Conservation (phyloP, 2,888 invertebrate species). For the Leptopilina myrica region DNA sequence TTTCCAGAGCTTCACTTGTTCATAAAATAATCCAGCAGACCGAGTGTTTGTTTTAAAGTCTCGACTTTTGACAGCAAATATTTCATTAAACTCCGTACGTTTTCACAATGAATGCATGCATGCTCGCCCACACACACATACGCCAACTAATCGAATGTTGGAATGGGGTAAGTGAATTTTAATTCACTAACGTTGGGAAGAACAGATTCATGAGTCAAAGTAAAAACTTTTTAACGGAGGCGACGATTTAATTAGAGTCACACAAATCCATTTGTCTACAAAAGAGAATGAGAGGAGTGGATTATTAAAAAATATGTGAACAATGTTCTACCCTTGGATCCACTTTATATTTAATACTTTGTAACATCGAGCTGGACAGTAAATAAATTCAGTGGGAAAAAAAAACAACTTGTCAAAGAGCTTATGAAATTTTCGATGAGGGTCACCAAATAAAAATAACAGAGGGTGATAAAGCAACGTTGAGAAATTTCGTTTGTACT, state of each 20-base stretch:
- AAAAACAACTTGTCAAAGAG: background rate
- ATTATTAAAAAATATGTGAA: slow-evolving; percentile 31
- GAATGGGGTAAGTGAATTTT: slow-evolving; percentile 33
- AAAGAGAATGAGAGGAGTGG: background rate
- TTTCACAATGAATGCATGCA: background rate
- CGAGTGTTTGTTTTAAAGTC: background rate
- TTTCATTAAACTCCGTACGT: slow-evolving; percentile 15
- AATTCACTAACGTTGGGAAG: slow-evolving; percentile 24
- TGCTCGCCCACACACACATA: background rate
- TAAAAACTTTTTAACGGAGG: slow-evolving; percentile 10
- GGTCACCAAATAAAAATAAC: background rate
- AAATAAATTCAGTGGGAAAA: slow-evolving; percentile 10
- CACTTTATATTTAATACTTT: background rate
- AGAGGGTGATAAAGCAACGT: too few relatives aligned
- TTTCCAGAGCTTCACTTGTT: too few relatives aligned
- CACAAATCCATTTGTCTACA: background rate
- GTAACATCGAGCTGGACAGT: slow-evolving; percentile 14
- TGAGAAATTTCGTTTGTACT: too few relatives aligned
- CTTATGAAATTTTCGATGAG: slow-evolving; percentile 12
- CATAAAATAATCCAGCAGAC: background rate
- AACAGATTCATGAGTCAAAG: slow-evolving; percentile 33
- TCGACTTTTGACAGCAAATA: background rate
- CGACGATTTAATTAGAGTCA: slow-evolving; percentile 25
- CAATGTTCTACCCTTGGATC: slow-evolving; percentile 3
- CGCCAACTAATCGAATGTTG: slow-evolving; percentile 9